Evolutionary conservation across 2,113 vertebrate species (phyloP), one percentile per base, ranked within the genome.

Genomic region (Lophius piscatorius): DNA sequence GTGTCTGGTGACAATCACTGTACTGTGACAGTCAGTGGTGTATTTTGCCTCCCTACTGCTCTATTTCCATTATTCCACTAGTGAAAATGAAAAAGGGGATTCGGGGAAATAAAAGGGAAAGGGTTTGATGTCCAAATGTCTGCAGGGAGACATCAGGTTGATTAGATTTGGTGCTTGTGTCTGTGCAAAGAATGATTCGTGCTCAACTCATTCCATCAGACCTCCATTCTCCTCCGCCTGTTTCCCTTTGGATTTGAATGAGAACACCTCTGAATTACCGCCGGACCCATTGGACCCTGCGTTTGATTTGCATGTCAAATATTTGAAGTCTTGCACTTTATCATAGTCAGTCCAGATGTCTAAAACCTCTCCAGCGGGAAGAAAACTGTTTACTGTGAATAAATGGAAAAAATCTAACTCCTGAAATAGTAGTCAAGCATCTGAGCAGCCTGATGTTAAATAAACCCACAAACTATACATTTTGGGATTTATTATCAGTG

Each of bases 241-340:
- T n/a, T 68, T 6, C 10, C 4, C n/a, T 18, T 51, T 42, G 0
- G 3, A 34, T 35, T 13, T 13, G 17, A 54, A 58, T 16, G 21
- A 14, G 9, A 57, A 39, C 20, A 20, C 3, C 28, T 38, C 26
- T 34, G 34, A 59, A 41, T 48, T 35, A 1, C 3, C 24, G 3
- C 21, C 6, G 12, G 45, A 41, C 58, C 44, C 21, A 39, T 0
- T 8, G 36, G 36, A 47, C 50, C 20, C 14, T 21, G 5, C 1
- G 9, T 28, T 63, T 48, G 24, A 38, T 63, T 46, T 63, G 35
- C 35, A 45, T 26, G 20, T 64, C 45, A 71, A 47, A 59, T 28
- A 40, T 28, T 17, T 21, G 9, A 48, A 16, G 26, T 40, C 1
- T 26, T 45, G 3, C 13, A 13, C 21, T 35, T 58, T 14, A 24